Base-by-base conservation (phyloP, 2,797 vertebrate genomes). In the Lepilemur septentrionalis region DNA sequence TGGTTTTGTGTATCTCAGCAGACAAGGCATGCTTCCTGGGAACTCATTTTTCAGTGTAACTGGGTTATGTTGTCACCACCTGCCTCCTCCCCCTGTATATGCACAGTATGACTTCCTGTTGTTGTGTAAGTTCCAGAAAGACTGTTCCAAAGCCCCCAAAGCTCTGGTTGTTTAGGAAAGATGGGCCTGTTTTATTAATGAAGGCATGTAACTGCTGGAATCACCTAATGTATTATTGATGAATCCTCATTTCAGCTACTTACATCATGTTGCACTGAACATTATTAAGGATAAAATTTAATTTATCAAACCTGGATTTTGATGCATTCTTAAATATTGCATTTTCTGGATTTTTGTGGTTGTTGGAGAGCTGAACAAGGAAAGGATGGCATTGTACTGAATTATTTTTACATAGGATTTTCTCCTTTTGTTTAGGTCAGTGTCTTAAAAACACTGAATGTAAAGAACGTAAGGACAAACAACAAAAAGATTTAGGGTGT, bases 111-210 rank as follows among this genome's bases (percentile, higher is more conserved):
- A 94, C 57, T 93, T 75, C 59, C 96, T 57, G 82, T 96, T 89
- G 0, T 84, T 92, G 0, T 79, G n/a, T 93, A 90, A 28, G 32
- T 28, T 76, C 17, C 93, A 32, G 59, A 82, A 43, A 14, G 8
- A 4, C 85, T 38, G 38, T 48, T 23, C 20, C 1, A 7, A 78
- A 92, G 38, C 23, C 35, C 41, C 43, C 9, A 38, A 12, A 4
- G 14, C 1, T 72, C 93, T 91, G 38, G 38, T 96, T 13, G 18
- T 65, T 93, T 9, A 3, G 89, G 78, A 48, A 92, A 89, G 41
- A 32, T 20, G 11, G 92, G 23, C 15, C 0, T 1, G 89, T 97
- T 96, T 80, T 96, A 85, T 95, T 93, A 78, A 38, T 59, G 73
- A 84, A 93, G 87, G 5, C 57, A 4, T 2, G 13, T 95, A 91